phyloP scores from a whole-genome alignment of 2,888 invertebrate genomes.

The Incurvaria masculella region DNA sequence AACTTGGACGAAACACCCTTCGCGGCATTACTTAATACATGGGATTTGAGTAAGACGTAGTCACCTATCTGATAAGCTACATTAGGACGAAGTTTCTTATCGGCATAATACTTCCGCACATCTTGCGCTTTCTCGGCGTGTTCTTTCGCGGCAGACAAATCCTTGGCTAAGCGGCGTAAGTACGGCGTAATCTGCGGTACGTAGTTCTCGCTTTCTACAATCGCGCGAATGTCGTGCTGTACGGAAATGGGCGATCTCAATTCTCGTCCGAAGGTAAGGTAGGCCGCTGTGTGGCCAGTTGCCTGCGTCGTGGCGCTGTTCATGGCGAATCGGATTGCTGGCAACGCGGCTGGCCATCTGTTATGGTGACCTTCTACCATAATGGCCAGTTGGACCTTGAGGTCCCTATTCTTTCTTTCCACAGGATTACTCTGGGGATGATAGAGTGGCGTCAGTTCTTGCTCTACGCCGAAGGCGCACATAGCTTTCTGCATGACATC shows the following conservation, averaged over 20 bases:
- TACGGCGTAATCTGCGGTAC: neutral
- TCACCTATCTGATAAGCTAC: neutral
- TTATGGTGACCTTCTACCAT: conserved; percentile 8
- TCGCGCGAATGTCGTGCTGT: neutral
- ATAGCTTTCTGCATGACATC: conserved; percentile 23
- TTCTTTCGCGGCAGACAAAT: neutral
- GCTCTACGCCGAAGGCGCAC: conserved; percentile 17
- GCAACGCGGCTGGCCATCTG: conserved; percentile 9
- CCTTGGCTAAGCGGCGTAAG: neutral
- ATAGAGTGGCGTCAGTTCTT: conserved; percentile 21
- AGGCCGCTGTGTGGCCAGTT: conserved; percentile 11
- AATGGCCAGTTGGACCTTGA: conserved; percentile 16
- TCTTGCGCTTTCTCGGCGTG: neutral
- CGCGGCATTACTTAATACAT: neutral
- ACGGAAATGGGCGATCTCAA: conserved; percentile 8
- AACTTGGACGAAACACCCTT: too few species aligned
- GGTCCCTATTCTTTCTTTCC: conserved; percentile 19
- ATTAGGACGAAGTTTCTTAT: neutral
- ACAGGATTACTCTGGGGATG: conserved; percentile 24
- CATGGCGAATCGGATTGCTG: conserved; percentile 12
- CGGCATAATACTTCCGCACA: neutral
- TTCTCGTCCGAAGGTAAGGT: conserved; percentile 14
- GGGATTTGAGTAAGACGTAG: neutral
- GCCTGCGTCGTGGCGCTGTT: conserved; percentile 7
- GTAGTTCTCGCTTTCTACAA: neutral